Evolutionary conservation across 1,140 invertebrate genomes (phyloP).

Genomic region (Drosophila watanabei): DNA sequence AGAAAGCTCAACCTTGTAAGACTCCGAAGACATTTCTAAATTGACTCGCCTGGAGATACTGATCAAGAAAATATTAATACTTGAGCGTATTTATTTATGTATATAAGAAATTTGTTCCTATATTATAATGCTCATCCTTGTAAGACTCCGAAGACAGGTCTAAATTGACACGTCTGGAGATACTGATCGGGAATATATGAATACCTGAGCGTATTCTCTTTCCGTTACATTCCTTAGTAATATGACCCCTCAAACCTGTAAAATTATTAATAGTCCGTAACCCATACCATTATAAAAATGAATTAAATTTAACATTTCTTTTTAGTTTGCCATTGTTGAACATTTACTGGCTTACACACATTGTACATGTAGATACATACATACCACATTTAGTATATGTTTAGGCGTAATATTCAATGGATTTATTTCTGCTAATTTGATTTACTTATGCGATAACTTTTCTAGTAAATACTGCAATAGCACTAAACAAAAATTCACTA

Average conservation of each 20-base stretch:
- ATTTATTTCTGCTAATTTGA: constrained; percentile 46
- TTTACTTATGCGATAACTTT: constrained; percentile 59
- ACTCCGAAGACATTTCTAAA: not conserved
- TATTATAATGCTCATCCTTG: not conserved
- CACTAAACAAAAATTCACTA: constrained; percentile 75
- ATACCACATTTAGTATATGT: constrained; percentile 10
- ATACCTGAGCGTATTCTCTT: not conserved
- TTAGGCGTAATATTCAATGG: constrained; percentile 43
- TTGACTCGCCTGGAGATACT: not conserved
- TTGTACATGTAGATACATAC: constrained; percentile 4
- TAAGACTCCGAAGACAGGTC: not conserved
- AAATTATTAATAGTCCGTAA: not conserved
- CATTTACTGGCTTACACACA: constrained; percentile 40
- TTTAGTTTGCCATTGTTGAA: constrained; percentile 21
- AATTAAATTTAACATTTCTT: not conserved
- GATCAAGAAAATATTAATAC: not conserved
- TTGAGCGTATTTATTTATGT: no score
- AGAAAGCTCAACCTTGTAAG: not conserved
- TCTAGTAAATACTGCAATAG: constrained; percentile 79
- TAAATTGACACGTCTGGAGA: not conserved
- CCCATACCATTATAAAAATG: not conserved
- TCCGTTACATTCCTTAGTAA: no score
- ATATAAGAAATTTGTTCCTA: not conserved
- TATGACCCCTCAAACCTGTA: no score
- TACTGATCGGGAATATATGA: not conserved